phyloP scores from a whole-genome alignment of 2,113 vertebrate species.

The Leuciscus idus region DNA sequence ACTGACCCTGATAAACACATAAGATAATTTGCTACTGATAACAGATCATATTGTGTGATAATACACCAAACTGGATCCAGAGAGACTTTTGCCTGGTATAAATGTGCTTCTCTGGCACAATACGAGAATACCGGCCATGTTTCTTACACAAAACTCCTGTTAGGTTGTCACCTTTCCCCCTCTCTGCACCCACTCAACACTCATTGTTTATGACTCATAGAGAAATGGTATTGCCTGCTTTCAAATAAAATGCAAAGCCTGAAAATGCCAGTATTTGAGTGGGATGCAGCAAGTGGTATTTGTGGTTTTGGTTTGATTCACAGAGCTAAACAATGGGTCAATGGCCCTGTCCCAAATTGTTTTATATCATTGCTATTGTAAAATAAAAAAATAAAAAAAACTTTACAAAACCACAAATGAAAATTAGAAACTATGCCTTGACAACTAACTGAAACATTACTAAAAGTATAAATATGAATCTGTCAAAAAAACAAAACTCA shows the following conservation, averaged over 20 bases:
- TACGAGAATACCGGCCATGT: conserved; percentile 68
- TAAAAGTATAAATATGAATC: too few species aligned
- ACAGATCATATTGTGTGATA: conserved; percentile 46
- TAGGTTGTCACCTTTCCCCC: conserved; percentile 67
- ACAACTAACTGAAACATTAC: too few species aligned
- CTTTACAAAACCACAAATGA: too few species aligned
- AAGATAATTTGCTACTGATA: conserved; percentile 50
- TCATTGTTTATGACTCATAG: conserved; percentile 59
- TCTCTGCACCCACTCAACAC: conserved; percentile 59
- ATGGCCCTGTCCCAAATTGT: background rate
- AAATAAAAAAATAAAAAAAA: background rate
- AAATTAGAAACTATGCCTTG: too few species aligned
- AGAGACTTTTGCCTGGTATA: conserved; percentile 67
- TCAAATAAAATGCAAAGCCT: conserved; percentile 30
- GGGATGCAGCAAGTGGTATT: background rate
- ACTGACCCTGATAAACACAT: conserved; percentile 40
- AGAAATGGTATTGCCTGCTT: conserved; percentile 66
- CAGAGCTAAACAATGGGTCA: background rate
- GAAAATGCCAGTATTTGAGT: background rate
- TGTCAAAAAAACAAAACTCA: background rate
- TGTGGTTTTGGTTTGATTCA: background rate
- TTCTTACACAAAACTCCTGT: conserved; percentile 74
- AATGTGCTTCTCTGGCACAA: conserved; percentile 73
- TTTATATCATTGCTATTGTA: background rate
- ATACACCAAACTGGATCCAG: conserved; percentile 54